Evolutionary conservation across 2,888 invertebrate species (phyloP).

Genomic region (Helleia helle): DNA sequence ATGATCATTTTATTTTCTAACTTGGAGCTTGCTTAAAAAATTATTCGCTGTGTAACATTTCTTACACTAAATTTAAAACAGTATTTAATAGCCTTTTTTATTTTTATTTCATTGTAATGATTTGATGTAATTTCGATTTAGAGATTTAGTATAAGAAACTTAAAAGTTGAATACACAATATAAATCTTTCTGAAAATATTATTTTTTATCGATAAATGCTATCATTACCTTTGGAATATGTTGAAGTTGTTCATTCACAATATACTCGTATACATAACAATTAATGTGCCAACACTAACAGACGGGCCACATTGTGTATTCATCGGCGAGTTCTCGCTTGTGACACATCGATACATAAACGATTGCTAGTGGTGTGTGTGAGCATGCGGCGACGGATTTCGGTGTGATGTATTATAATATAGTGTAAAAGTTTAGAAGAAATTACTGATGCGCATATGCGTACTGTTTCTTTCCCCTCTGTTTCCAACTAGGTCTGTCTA

Average conservation of each 20-base stretch:
- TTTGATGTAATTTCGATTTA: neutral
- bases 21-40: neutral
- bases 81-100: no score
- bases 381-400: constrained; percentile 10
- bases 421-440: constrained; percentile 47
- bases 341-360: neutral
- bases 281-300: neutral
- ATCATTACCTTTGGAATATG: no score
- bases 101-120: no score
- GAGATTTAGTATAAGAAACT: constrained; percentile 1
- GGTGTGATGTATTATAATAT: constrained; percentile 14
- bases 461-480: constrained; percentile 70
- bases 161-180: neutral
- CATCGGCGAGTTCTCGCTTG: neutral
- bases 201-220: no score
- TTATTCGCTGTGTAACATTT: neutral
- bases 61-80: constrained; percentile 1
- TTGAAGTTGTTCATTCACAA: neutral
- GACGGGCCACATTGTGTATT: neutral
- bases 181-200: no score
- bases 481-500: constrained; percentile 64
- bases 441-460: constrained; percentile 70
- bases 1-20: neutral
- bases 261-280: neutral
- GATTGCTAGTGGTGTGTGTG: constrained; percentile 11